Base-by-base conservation (phyloP, 2,113 vertebrate species). In the Callaeas wilsoni region DNA sequence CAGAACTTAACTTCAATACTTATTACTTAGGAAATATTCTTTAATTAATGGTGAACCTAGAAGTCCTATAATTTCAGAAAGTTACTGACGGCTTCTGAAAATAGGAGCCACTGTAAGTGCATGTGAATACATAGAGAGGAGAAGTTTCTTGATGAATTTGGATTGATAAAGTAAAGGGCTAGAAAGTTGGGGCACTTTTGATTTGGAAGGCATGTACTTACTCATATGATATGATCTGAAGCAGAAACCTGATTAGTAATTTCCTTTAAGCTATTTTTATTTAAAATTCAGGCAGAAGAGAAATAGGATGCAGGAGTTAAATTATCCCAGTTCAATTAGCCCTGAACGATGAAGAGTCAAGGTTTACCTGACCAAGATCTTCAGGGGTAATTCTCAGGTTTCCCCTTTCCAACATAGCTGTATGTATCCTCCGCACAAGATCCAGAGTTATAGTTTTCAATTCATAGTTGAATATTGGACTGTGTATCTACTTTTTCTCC, bases 221-320 rank as follows among this genome's bases (percentile, higher is more conserved):
- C 39, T 83, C 75, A 46, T 32, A 32, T 0, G 4, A 68, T 76
- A 87, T 42, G 62, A 73, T 84, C 79, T 60, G 65, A 92, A 89
- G 81, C 52, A 81, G 77, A 84, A 84, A 83, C 65, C 35, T 57
- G 56, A 69, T 94, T 88, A 95, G 37, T 69, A 71, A 88, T 73
- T 90, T 93, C 67, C 71, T 93, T 52, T 80, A 75, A 68, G 50
- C 35, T 88, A 79, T 83, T 92, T 96, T 94, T 88, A 84, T 88
- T 96, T 96, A 83, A 92, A 90, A 92, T 90, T 90, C 93, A 88
- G 42, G 47, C 55, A 87, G 64, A 92, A 94, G 33, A 90, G n/a
- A 89, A 95, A 90, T 84, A 74, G 88, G 55, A 81, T 89, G 56
- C 55, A 81, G 65, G 77, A 93, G 52, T 78, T 83, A 75, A 90